phyloP scores from a whole-genome alignment of 2,113 vertebrate species.

The Actenoides hombroni region DNA sequence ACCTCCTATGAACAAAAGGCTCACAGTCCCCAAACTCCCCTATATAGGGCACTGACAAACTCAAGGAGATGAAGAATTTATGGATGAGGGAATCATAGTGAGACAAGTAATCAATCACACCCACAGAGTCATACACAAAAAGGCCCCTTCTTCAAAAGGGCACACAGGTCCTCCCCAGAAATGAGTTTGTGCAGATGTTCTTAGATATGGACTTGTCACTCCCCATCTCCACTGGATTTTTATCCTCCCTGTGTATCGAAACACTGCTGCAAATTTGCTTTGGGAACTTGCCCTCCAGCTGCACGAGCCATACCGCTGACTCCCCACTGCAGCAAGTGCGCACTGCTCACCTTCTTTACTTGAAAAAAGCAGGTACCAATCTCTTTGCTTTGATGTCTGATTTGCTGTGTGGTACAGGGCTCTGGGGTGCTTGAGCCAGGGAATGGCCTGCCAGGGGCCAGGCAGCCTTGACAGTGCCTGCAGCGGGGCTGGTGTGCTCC shows the following conservation, averaged over 20 bases:
- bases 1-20: background rate
- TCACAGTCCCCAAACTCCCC: background rate
- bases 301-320: background rate
- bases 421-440: background rate
- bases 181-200: background rate
- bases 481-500: rapidly evolving
- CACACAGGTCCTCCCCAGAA: rapidly evolving
- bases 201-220: background rate
- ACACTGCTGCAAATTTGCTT: background rate
- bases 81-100: background rate
- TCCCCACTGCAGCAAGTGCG: rapidly evolving
- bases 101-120: background rate
- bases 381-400: background rate
- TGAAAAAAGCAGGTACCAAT: rapidly evolving
- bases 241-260: background rate
- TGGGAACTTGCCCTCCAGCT: background rate
- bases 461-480: background rate
- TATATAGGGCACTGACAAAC: background rate
- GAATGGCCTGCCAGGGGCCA: background rate
- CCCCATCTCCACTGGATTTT: background rate
- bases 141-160: background rate
- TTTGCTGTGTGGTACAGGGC: background rate
- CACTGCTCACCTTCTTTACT: background rate
- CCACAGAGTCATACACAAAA: background rate
- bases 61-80: slow-evolving; percentile 8